Percentiles rank a stretch among this genome's conserved stretches.
Evolutionary conservation across 2,888 invertebrate species (phyloP).

Genomic region (Thysanoteuthis rhombus): DNA sequence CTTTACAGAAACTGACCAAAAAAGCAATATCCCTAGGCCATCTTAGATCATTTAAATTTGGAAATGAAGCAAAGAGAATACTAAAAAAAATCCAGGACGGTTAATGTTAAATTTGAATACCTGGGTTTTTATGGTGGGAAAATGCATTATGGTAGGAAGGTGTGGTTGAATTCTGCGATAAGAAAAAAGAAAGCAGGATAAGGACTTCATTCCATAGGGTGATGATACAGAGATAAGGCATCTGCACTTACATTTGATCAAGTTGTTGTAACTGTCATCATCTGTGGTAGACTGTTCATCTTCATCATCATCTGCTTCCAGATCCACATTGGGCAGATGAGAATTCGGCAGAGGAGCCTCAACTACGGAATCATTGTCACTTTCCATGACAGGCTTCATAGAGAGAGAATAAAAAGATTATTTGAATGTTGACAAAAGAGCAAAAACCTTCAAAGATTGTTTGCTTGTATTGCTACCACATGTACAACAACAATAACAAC

Average conservation of each 20-base stretch:
- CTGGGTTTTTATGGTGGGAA: neutral
- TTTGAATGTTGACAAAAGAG: neutral
- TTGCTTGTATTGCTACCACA: no score
- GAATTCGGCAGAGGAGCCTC: neutral
- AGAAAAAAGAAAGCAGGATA: neutral
- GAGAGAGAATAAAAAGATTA: neutral
- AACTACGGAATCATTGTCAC: neutral
- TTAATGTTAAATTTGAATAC: neutral
- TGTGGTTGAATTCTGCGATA: neutral
- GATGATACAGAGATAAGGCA: neutral
- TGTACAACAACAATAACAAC: no score
- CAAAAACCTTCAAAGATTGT: neutral
- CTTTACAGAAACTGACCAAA: no score
- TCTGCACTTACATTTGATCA: constrained; percentile 20
- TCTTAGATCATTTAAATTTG: neutral
- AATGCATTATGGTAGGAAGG: neutral
- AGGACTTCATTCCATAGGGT: neutral
- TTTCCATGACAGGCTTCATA: neutral
- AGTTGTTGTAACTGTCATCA: constrained; percentile 28
- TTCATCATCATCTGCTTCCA: constrained; percentile 17
- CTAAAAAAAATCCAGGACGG: neutral
- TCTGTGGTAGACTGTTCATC: neutral
- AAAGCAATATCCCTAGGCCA: no score
- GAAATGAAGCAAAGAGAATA: neutral
- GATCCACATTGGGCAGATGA: neutral